These are phyloP conservation scores for Phyllotreta cruciferae DNA, from an alignment of 2,888 invertebrate species.

Conservation along the genomic window DNA sequence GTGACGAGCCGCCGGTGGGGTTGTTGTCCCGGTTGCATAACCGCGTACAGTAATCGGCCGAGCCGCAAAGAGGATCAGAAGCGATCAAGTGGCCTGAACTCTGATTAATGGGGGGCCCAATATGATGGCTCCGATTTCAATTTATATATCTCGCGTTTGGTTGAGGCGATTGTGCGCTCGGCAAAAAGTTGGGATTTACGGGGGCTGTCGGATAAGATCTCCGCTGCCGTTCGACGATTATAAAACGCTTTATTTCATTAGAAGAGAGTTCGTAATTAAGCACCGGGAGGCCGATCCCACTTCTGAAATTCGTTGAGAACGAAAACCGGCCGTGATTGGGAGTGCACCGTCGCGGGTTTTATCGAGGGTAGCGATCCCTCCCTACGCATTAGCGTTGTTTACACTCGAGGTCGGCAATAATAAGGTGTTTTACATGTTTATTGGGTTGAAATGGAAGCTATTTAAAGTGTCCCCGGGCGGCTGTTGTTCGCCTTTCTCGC, in stretches of 20 bases:
- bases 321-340: no score
- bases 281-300: background rate
- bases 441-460: slow-evolving; percentile 62
- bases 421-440: slow-evolving; percentile 63
- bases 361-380: slow-evolving; percentile 16
- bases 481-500: slow-evolving; percentile 39
- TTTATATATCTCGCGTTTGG: slow-evolving; percentile 42
- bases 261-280: no score
- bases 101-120: slow-evolving; percentile 55
- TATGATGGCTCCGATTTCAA: slow-evolving; percentile 52
- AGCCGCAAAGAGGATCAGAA: slow-evolving; percentile 52
- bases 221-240: no score
- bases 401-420: slow-evolving; percentile 53
- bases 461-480: slow-evolving; percentile 60
- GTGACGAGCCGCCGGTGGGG: background rate
- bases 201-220: no score
- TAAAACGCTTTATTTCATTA: no score
- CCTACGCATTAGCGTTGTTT: slow-evolving; percentile 37
- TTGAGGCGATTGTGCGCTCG: slow-evolving; percentile 27
- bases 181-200: slow-evolving; percentile 38
- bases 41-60: slow-evolving; percentile 41
- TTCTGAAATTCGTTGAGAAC: background rate
- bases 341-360: background rate
- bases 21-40: slow-evolving; percentile 39
- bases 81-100: slow-evolving; percentile 39